Conservation (phyloP, 1,140 invertebrate species). For the Oryctes rhinoceros region DNA sequence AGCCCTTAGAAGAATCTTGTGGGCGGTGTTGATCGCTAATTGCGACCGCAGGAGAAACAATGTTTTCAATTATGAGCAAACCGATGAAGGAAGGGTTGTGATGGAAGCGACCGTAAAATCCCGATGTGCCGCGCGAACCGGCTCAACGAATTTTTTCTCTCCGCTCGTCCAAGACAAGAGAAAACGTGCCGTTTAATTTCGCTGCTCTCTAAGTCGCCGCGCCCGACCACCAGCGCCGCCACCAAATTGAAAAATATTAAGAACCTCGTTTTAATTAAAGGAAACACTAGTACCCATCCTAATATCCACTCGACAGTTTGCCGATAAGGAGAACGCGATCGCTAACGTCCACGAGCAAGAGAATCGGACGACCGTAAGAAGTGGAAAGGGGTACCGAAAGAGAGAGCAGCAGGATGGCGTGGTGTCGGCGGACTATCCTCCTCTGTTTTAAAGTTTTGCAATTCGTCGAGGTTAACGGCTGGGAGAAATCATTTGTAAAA, state of each 20-base stretch:
- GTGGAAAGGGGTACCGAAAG: slow-evolving; percentile 7
- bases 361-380: slow-evolving; percentile 35
- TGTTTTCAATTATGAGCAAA: slow-evolving; percentile 11
- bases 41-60: slow-evolving; percentile 4
- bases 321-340: not conserved
- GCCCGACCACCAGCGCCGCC: not conserved
- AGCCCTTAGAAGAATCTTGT: not conserved
- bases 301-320: slow-evolving; percentile 7
- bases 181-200: slow-evolving; percentile 24
- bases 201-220: not conserved
- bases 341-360: not conserved
- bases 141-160: slow-evolving; percentile 13
- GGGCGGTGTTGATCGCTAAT: not conserved
- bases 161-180: not conserved
- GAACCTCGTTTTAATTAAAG: slow-evolving; percentile 58
- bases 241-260: slow-evolving; percentile 57
- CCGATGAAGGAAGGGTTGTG: not conserved
- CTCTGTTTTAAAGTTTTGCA: slow-evolving; percentile 36
- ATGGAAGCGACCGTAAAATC: slow-evolving; percentile 22
- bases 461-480: slow-evolving; percentile 36
- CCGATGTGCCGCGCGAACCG: not conserved
- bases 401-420: slow-evolving; percentile 7
- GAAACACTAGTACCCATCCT: slow-evolving; percentile 45
- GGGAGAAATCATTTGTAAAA: slow-evolving; percentile 47
- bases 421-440: slow-evolving; percentile 20